These are phyloP conservation scores for Mormyrus lacerda DNA, from an alignment of 2,113 vertebrate genomes.

Conservation along the genomic window DNA sequence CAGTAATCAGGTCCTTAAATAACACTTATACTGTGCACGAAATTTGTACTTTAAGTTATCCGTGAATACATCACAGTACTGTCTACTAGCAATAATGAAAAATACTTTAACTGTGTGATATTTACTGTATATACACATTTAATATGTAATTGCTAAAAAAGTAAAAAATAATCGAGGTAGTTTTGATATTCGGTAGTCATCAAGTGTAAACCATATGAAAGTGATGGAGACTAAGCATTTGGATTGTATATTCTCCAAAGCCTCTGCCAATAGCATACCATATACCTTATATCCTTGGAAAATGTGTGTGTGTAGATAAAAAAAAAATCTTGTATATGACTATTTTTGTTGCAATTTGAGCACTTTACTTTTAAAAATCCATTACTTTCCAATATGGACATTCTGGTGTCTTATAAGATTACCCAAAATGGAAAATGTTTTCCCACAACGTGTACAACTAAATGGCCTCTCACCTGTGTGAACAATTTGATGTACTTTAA, in stretches of 20 bases:
- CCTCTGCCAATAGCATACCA: not conserved
- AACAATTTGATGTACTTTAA: constrained; percentile 34
- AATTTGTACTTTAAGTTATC: not conserved
- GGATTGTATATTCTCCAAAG: not conserved
- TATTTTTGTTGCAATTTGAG: not conserved
- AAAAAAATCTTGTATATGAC: not conserved
- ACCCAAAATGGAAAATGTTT: constrained; percentile 37
- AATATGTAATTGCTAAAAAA: not conserved
- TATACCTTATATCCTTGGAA: not conserved
- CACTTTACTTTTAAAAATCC: not conserved
- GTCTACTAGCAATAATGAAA: not conserved
- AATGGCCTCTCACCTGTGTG: constrained; percentile 39
- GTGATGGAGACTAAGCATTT: not conserved
- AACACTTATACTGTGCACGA: not conserved
- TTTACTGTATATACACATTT: not conserved
- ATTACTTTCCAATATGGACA: constrained; percentile 23
- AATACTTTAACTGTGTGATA: not conserved
- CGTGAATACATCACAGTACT: not conserved
- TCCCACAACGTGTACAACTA: constrained; percentile 38
- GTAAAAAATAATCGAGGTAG: not conserved
- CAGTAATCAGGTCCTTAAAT: not conserved
- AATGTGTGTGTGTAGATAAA: not conserved
- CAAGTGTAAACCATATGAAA: not conserved
- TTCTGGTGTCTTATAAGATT: constrained; percentile 36
- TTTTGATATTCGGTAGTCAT: not conserved